A percentile compares a stretch with the other conserved stretches of the same genome.
phyloP scores from a whole-genome alignment of 2,113 vertebrate genomes.

The Pluvialis apricaria region DNA sequence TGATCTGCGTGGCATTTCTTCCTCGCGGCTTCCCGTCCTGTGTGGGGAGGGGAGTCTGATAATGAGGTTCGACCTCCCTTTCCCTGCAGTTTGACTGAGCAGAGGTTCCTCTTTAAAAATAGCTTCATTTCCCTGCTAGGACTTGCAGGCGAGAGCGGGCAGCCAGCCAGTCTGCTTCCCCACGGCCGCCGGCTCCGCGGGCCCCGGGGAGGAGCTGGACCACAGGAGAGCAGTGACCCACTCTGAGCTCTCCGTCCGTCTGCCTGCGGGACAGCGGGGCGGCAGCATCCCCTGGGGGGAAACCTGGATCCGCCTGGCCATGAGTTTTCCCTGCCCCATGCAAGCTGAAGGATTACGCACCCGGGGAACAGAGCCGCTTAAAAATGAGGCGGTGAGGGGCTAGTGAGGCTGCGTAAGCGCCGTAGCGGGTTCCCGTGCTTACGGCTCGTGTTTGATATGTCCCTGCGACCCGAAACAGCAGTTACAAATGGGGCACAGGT shows the following conservation, averaged over 20 bases:
- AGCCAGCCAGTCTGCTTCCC: slow-evolving; percentile 64
- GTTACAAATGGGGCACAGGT: accelerated
- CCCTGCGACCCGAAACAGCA: background rate
- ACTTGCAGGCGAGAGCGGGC: slow-evolving; percentile 30
- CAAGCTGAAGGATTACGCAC: background rate
- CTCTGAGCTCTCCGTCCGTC: background rate
- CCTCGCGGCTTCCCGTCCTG: background rate
- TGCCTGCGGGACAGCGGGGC: background rate
- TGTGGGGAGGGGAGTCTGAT: background rate
- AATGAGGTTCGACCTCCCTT: slow-evolving; percentile 7
- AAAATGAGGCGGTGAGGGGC: background rate
- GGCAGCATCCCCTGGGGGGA: background rate
- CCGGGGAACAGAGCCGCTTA: background rate
- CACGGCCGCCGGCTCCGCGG: background rate
- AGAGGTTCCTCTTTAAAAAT: slow-evolving; percentile 64
- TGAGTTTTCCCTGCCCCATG: background rate
- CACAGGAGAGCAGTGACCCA: background rate
- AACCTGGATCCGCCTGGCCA: background rate
- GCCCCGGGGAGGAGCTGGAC: slow-evolving; percentile 43
- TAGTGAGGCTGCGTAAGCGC: accelerated
- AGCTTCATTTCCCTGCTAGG: slow-evolving; percentile 55
- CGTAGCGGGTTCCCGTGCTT: background rate
- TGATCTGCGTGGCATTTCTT: slow-evolving; percentile 6
- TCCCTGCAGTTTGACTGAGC: slow-evolving; percentile 10
- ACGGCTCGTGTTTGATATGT: background rate